Evolutionary conservation across 1,140 invertebrate species (phyloP), one percentile per base, ranked within the genome.

Genomic region (Batillaria attramentaria): DNA sequence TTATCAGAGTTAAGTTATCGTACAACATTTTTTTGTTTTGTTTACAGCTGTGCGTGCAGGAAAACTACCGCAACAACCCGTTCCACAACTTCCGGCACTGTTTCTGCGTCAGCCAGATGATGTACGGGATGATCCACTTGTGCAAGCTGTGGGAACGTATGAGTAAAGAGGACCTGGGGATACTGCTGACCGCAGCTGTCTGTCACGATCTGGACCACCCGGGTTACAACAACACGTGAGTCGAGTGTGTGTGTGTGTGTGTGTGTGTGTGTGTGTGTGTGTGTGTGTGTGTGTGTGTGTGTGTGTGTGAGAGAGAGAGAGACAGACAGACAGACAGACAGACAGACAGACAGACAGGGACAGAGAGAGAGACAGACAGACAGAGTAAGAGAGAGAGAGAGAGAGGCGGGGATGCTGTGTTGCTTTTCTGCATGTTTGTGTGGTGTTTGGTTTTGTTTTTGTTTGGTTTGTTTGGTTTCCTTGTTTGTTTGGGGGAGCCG

Each of bases 41-140:
- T 76, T 41, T 33, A 16, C 79, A 91, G 90, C 84, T 91, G 28
- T 91, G 90, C 80, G 95, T 96, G 50, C 96, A 96, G 89, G 95
- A 96, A 89, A 95, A 96, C 90, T 97, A 97, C 92, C 95, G 96
- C 90, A 95, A 96, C 90, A 95, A 96, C 86, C 96, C 96, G 65
- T 97, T 97, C 92, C 96, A 97, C 89, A 97, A 97, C 92, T 97
- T 97, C 91, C 93, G 95, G 68, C 96, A 97, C 88, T 96, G 95
- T 87, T 97, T 97, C 91, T 96, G 95, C 91, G 96, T 97, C 68
- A 94, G 95, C 60, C 96, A 97, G 93, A 97, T 97, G 96, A 95
- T 96, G 92, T 94, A 93, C 81, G 91, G 91, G 0, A 91, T 91
- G 87, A 89, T 92, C 8, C 87, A 91, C 43, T 80, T 91, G 35